Evolutionary conservation across 2,888 invertebrate species (phyloP).

Genomic region (Schizotus pectinicornis): DNA sequence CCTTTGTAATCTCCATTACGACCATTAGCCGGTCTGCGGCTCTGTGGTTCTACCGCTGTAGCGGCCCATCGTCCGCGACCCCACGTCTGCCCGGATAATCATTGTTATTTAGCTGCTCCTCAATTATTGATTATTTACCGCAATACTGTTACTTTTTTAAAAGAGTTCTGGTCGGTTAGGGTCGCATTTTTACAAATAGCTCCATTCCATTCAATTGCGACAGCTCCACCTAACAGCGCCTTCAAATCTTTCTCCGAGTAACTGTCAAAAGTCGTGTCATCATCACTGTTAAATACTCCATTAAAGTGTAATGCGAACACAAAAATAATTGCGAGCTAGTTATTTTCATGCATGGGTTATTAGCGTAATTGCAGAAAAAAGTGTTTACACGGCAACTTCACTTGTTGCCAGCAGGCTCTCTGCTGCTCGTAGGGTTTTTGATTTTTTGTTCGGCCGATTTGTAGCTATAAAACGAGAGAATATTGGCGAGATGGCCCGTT

Average conservation of each 20-base stretch:
- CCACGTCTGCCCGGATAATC: conserved; percentile 54
- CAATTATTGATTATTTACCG: conserved; percentile 57
- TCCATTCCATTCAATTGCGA: conserved; percentile 10
- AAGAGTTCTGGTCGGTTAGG: not conserved
- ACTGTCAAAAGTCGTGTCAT: no score
- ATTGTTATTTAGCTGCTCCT: conserved; percentile 55
- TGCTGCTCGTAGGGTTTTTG: not conserved
- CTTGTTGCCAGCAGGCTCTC: conserved; percentile 14
- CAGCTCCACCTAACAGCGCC: conserved; percentile 8
- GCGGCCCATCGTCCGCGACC: conserved; percentile 40
- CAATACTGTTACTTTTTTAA: conserved; percentile 49
- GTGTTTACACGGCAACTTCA: conserved; percentile 14
- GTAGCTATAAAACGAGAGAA: not conserved
- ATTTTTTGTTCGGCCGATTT: not conserved
- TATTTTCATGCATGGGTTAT: conserved; percentile 35
- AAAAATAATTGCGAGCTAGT: conserved; percentile 29
- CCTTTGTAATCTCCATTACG: conserved; percentile 55
- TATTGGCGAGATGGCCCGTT: conserved; percentile 14
- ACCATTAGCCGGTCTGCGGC: conserved; percentile 50
- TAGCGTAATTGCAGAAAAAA: conserved; percentile 29
- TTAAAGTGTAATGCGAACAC: conserved; percentile 11
- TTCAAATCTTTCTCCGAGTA: not conserved
- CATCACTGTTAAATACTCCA: conserved; percentile 6
- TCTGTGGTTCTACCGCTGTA: conserved; percentile 32
- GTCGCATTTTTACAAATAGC: conserved; percentile 7